Conservation (phyloP, 2,797 vertebrate genomes). For the Microchirus variegatus region DNA sequence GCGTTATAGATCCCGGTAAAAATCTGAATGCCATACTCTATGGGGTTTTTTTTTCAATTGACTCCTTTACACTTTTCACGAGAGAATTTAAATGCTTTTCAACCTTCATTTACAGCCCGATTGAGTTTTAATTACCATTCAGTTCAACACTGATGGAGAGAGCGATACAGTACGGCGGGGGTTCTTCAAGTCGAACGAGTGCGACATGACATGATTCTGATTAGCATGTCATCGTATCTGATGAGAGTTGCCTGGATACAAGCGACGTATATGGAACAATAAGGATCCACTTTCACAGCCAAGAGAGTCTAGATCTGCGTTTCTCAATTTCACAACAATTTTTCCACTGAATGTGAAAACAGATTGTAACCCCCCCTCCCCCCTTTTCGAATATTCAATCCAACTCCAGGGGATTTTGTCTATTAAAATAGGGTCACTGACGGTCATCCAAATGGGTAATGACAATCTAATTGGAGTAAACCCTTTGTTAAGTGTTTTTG, state of each 20-base stretch:
- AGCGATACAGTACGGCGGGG: no score
- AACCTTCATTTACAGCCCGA: background rate
- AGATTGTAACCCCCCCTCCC: background rate
- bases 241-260: conserved; percentile 7
- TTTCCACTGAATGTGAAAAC: conserved; percentile 7
- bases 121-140: conserved; percentile 17
- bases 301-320: conserved; percentile 2
- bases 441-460: conserved; percentile 38
- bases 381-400: background rate
- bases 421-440: conserved; percentile 27
- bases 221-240: conserved; percentile 20
- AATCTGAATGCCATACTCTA: background rate
- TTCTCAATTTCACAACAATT: conserved; percentile 1
- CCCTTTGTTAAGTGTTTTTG: conserved; percentile 15
- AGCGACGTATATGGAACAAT: conserved; percentile 24
- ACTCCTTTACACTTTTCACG: background rate
- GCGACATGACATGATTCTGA: conserved; percentile 6
- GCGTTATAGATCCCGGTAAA: background rate
- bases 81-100: background rate
- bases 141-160: conserved; percentile 18
- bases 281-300: background rate
- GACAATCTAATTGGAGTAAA: conserved; percentile 36
- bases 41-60: background rate
- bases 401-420: conserved; percentile 11
- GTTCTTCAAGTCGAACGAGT: background rate